Percentiles rank a stretch among this genome's conserved stretches.
phyloP scores from a whole-genome alignment of 2,888 invertebrate genomes.

The Marronus borbonicus region DNA sequence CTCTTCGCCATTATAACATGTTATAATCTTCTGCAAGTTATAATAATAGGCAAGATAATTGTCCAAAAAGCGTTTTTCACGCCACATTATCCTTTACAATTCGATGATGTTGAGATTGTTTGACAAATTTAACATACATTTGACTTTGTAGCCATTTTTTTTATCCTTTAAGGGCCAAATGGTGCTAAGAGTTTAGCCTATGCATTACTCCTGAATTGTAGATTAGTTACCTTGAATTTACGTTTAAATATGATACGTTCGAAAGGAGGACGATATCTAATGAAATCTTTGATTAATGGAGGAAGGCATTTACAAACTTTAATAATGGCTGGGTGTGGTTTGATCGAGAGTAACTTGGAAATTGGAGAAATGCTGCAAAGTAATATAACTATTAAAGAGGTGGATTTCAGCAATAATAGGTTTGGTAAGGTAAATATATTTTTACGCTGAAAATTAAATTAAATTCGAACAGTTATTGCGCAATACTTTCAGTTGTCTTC shows the following conservation, averaged over 20 bases:
- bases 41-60: neutral
- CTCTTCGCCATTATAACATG: slow-evolving; percentile 21
- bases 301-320: slow-evolving; percentile 59
- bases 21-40: slow-evolving; percentile 16
- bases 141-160: neutral
- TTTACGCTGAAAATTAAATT: too few relatives aligned
- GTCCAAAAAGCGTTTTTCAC: neutral
- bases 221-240: slow-evolving; percentile 60
- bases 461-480: too few relatives aligned
- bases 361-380: slow-evolving; percentile 60
- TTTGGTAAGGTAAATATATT: slow-evolving; percentile 65
- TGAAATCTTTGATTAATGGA: slow-evolving; percentile 55
- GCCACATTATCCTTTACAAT: neutral
- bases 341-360: slow-evolving; percentile 58
- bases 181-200: slow-evolving; percentile 61
- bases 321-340: slow-evolving; percentile 63
- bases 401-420: slow-evolving; percentile 66
- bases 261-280: slow-evolving; percentile 60
- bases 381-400: slow-evolving; percentile 60
- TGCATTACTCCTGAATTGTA: slow-evolving; percentile 58
- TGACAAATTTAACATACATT: neutral
- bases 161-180: slow-evolving; percentile 56
- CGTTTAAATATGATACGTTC: slow-evolving; percentile 61
- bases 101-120: slow-evolving; percentile 4
- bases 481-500: too few relatives aligned